Evolutionary conservation across 64 coral and sea anemone genomes (phyloP).

Genomic region (Actinia equina): DNA sequence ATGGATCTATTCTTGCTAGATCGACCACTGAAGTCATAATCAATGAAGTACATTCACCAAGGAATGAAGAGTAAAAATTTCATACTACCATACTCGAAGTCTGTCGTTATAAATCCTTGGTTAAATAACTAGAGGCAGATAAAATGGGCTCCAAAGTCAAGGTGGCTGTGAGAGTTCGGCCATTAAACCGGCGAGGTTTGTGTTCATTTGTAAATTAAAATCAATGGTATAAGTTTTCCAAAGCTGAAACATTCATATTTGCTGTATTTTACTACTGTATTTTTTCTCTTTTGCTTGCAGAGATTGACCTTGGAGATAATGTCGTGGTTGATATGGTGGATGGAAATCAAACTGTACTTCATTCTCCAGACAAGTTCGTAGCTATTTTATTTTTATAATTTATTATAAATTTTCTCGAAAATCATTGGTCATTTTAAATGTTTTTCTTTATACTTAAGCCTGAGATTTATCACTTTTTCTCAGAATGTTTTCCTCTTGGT

Average conservation of each 20-base stretch:
- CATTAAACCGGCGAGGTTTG: slow-evolving; percentile 96
- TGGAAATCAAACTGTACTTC: slow-evolving; percentile 83
- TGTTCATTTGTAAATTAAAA: not conserved
- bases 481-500: not conserved
- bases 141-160: slow-evolving; percentile 94
- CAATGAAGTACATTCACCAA: not conserved
- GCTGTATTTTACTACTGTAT: slow-evolving; percentile 3
- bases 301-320: slow-evolving; percentile 84
- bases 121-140: not conserved
- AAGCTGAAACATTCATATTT: not conserved
- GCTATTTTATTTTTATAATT: not conserved
- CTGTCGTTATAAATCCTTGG: slow-evolving; percentile 7
- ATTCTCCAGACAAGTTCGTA: slow-evolving; percentile 54
- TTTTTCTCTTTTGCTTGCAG: slow-evolving; percentile 47
- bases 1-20: not conserved
- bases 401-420: not conserved
- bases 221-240: not conserved
- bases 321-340: slow-evolving; percentile 97
- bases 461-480: not conserved
- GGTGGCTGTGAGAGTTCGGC: slow-evolving; percentile 95
- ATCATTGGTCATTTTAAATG: not conserved
- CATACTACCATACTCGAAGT: not conserved
- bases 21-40: not conserved
- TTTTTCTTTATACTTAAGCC: not conserved
- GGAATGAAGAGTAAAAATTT: slow-evolving; percentile 40